Base-by-base conservation (phyloP, 2,888 invertebrate species). In the Chironomus tentans region DNA sequence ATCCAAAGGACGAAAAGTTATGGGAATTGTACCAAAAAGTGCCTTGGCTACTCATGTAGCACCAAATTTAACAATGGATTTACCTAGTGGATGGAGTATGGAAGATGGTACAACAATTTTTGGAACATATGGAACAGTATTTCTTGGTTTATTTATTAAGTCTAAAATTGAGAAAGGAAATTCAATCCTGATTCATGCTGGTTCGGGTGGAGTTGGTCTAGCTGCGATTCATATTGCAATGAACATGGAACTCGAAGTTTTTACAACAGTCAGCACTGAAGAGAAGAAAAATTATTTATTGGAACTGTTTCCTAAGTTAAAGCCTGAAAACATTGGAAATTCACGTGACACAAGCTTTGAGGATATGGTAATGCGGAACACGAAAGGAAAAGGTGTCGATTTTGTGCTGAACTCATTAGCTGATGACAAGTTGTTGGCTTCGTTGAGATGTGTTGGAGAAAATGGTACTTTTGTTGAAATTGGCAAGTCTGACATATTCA, bases 331-430 rank as follows among this genome's bases (percentile, higher is more conserved):
- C 81, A 92, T 95, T 79, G 91, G 92, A n/a, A 92, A 93, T 83
- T 92, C 94, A 28, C 87, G 92, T 80, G 90, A 93, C 81, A 85
- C 89, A 0, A 88, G 89, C 3, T 96, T 96, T 82, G 94, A 95
- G 81, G 88, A 90, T 79, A 88, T 94, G 86, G 87, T 97, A 76
- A 86, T 90, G 79, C 85, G 85, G 77, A 87, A 88, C 79, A 95
- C 95, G 0, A 86, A 89, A 5, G 94, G 95, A 13, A 86, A 86
- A 79, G 95, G 95, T 38, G 95, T 96, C 0, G 92, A 96, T 81
- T 82, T 95, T 46, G 91, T 95, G 38, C 84, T 93, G 15, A 96
- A 96, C 83, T 94, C 94, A 0, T 84, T 96, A 65, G 89, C 94
- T 0, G 94, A 93, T 79, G 94, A 95, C 61, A 95, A 95, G 82